These are phyloP conservation scores for Uria lomvia DNA, from an alignment of 2,113 vertebrate species.

Conservation along the genomic window DNA sequence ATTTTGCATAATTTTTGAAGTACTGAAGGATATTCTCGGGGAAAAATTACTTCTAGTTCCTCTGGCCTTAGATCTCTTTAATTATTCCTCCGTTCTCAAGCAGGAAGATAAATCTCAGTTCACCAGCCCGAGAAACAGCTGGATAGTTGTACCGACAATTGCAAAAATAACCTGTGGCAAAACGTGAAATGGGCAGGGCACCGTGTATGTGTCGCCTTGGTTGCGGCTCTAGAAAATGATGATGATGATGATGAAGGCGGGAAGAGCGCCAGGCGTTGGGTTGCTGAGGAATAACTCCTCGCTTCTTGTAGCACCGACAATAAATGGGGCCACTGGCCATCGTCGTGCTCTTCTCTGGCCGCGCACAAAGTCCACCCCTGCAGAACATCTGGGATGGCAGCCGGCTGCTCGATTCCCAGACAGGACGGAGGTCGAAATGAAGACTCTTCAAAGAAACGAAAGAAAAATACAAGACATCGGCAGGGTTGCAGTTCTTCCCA, in stretches of 20 bases:
- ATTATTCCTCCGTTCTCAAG: background rate
- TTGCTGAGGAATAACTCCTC: background rate
- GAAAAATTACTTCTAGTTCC: background rate
- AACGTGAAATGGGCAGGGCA: background rate
- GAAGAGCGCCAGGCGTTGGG: background rate
- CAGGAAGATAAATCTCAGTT: background rate
- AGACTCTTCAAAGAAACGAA: background rate
- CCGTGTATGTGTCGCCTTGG: rapidly evolving
- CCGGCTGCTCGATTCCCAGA: background rate
- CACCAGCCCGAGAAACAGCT: background rate
- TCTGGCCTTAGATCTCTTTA: background rate
- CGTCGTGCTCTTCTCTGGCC: background rate
- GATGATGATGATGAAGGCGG: background rate
- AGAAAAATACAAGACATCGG: background rate
- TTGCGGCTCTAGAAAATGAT: background rate
- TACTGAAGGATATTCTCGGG: background rate
- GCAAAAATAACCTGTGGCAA: background rate
- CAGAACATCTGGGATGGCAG: background rate
- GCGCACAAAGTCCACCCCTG: background rate
- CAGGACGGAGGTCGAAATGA: background rate
- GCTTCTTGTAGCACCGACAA: background rate
- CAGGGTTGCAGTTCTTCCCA: background rate
- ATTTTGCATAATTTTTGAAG: background rate
- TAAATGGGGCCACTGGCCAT: background rate
- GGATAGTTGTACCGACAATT: background rate